Evolutionary conservation across 2,797 vertebrate genomes (phyloP).

Genomic region (Galaxias olidus): DNA sequence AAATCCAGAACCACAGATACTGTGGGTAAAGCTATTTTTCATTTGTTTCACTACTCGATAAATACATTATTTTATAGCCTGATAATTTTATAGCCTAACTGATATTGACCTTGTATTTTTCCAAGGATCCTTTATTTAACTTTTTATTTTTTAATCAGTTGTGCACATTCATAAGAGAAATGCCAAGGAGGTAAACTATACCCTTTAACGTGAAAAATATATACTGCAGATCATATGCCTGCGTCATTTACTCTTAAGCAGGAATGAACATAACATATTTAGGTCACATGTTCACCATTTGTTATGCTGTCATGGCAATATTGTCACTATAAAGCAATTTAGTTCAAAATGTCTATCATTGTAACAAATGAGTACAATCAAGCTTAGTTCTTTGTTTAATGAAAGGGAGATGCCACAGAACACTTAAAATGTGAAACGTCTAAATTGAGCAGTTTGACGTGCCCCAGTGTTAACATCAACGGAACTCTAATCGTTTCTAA

Average conservation of each 20-base stretch:
- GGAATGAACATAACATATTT: slow-evolving; percentile 60
- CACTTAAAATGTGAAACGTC: slow-evolving; percentile 73
- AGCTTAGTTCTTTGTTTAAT: slow-evolving; percentile 45
- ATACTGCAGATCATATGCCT: too few relatives aligned
- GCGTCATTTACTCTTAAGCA: background rate
- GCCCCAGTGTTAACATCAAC: slow-evolving; percentile 63
- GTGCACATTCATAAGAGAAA: too few relatives aligned
- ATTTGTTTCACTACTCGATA: slow-evolving; percentile 41
- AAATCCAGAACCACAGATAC: too few relatives aligned
- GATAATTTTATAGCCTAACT: too few relatives aligned
- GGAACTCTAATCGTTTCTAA: slow-evolving; percentile 74
- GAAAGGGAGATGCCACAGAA: slow-evolving; percentile 37
- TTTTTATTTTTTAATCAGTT: slow-evolving; percentile 30
- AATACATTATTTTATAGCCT: too few relatives aligned
- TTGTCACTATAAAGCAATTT: slow-evolving; percentile 60
- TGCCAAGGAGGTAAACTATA: too few relatives aligned
- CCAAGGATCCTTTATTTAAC: slow-evolving; percentile 46
- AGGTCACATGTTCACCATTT: slow-evolving; percentile 53
- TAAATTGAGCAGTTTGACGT: slow-evolving; percentile 60
- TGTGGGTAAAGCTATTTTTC: slow-evolving; percentile 64
- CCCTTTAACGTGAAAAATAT: too few relatives aligned
- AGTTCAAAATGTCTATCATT: slow-evolving; percentile 58
- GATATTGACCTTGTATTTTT: too few relatives aligned
- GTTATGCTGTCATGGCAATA: slow-evolving; percentile 47
- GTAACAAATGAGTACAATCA: slow-evolving; percentile 19